Percentiles rank a stretch among this genome's conserved stretches.
These are phyloP conservation scores for Oreonectes daqikongensis DNA, from an alignment of 2,797 vertebrate genomes.

Conservation along the genomic window DNA sequence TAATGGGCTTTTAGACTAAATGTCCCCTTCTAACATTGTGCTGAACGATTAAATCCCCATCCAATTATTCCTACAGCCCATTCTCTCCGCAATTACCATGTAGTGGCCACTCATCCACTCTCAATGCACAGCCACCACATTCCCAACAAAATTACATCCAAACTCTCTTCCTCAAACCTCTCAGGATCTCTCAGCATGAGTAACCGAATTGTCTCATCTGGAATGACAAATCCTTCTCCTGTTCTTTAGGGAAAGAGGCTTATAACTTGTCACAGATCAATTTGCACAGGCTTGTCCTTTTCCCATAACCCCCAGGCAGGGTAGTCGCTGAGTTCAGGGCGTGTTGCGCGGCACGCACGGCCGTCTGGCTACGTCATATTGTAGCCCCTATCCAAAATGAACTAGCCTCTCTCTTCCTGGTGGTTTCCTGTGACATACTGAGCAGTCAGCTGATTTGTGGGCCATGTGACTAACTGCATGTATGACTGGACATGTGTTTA, in stretches of 20 bases:
- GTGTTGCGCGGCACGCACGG: conserved; percentile 36
- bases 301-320: conserved; percentile 51
- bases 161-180: background rate
- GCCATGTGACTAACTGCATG: conserved; percentile 22
- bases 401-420: conserved; percentile 33
- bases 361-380: background rate
- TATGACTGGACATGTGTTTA: conserved; percentile 19
- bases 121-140: conserved; percentile 8
- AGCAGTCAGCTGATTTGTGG: conserved; percentile 25
- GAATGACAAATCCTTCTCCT: conserved; percentile 58
- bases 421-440: conserved; percentile 36
- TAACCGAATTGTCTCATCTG: conserved; percentile 52
- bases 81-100: background rate
- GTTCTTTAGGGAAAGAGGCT: conserved; percentile 39
- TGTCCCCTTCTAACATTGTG: conserved; percentile 14
- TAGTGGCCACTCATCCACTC: conserved; percentile 18
- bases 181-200: conserved; percentile 12
- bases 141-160: conserved; percentile 11
- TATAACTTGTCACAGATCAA: conserved; percentile 50
- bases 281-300: conserved; percentile 47
- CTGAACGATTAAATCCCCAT: background rate
- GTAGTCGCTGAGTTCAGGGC: conserved; percentile 6
- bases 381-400: conserved; percentile 38
- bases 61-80: conserved; percentile 1
- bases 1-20: conserved; percentile 40